Evolutionary conservation across 2,888 invertebrate genomes (phyloP).

Genomic region (Cerceris ruficornis): DNA sequence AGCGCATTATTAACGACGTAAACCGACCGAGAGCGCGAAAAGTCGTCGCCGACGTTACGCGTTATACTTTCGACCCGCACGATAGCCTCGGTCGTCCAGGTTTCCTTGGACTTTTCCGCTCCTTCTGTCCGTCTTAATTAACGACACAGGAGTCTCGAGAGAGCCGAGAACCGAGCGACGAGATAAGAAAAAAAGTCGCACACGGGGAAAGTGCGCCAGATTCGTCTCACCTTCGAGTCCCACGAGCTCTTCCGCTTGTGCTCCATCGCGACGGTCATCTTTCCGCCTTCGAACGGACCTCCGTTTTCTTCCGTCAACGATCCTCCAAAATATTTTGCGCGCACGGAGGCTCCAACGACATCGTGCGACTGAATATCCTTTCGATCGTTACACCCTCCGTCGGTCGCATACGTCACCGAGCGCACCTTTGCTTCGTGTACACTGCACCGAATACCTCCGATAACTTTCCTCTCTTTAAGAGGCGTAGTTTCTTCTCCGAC

Average conservation of each 20-base stretch:
- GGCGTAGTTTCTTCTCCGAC: neutral
- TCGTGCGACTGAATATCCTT: constrained; percentile 25
- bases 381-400: constrained; percentile 3
- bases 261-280: constrained; percentile 83
- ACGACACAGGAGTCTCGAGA: neutral
- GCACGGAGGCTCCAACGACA: constrained; percentile 39
- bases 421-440: neutral
- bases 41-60: neutral
- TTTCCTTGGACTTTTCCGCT: neutral
- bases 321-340: constrained; percentile 39
- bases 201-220: constrained; percentile 63
- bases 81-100: neutral
- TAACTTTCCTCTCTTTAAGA: neutral
- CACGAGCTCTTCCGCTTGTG: constrained; percentile 83
- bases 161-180: constrained; percentile 12
- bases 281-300: constrained; percentile 33
- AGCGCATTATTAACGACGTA: constrained; percentile 4
- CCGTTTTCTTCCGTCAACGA: constrained; percentile 46
- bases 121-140: constrained; percentile 47
- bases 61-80: neutral
- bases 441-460: constrained; percentile 10
- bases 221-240: constrained; percentile 83
- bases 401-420: constrained; percentile 10
- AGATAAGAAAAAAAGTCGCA: constrained; percentile 42
- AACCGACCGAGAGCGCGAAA: neutral